Evolutionary conservation across 2,113 vertebrate species (phyloP).

Genomic region (Egretta garzetta): DNA sequence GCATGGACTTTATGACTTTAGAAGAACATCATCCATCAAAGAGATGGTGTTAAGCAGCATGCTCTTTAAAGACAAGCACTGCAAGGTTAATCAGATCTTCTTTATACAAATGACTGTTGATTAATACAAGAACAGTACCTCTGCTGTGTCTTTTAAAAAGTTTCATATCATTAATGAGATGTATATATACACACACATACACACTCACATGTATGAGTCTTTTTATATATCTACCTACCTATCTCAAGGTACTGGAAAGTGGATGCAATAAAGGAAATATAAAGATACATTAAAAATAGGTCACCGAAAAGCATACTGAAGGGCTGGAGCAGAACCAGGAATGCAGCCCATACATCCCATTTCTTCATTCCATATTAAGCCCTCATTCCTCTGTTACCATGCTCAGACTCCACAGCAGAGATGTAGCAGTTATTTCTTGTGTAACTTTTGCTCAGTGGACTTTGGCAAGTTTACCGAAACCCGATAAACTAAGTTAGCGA

Average conservation of each 20-base stretch:
- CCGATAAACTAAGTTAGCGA: background rate
- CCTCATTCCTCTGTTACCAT: background rate
- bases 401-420: background rate
- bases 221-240: background rate
- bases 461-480: background rate
- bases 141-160: background rate
- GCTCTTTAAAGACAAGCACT: background rate
- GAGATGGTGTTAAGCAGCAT: background rate
- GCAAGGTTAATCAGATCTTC: background rate
- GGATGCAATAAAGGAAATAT: background rate
- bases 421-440: background rate
- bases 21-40: background rate
- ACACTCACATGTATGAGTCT: background rate
- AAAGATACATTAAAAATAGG: background rate
- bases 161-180: background rate
- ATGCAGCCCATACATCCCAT: background rate
- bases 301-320: background rate
- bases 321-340: background rate
- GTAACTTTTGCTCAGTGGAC: constrained; percentile 18
- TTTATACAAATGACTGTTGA: background rate
- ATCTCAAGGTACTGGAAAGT: background rate
- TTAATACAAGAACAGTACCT: background rate
- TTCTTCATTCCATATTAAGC: background rate
- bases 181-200: background rate
- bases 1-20: background rate